These are phyloP conservation scores for Calephelis virginiensis DNA, from an alignment of 1,140 invertebrate genomes.

Conservation along the genomic window DNA sequence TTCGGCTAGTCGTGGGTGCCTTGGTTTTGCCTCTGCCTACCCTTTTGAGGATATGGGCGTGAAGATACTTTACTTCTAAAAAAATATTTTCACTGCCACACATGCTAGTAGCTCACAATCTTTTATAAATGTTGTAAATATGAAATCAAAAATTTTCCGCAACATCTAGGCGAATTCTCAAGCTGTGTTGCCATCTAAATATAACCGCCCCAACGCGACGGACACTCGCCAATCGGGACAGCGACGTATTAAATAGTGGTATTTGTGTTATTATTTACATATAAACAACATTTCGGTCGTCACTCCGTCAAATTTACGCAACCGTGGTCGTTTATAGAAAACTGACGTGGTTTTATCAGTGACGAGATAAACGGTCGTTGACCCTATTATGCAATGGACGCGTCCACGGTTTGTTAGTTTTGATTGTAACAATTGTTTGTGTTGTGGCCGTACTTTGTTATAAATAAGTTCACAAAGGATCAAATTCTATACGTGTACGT, in stretches of 20 bases:
- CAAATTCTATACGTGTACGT: background rate
- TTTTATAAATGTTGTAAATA: no score
- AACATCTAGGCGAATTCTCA: slow-evolving; percentile 32
- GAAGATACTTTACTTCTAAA: no score
- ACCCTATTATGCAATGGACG: slow-evolving; percentile 34
- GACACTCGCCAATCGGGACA: background rate
- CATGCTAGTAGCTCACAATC: no score
- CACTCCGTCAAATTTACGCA: slow-evolving; percentile 45
- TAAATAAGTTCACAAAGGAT: background rate
- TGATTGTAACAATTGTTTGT: background rate
- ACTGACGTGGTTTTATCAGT: slow-evolving; percentile 36
- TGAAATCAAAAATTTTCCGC: background rate
- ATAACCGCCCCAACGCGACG: slow-evolving; percentile 37
- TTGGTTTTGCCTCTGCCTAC: no score
- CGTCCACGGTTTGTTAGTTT: background rate
- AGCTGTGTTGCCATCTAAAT: slow-evolving; percentile 50
- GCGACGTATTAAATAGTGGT: slow-evolving; percentile 33
- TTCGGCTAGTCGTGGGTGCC: no score
- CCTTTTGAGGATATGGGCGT: no score
- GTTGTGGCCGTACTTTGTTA: background rate
- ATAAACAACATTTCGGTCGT: slow-evolving; percentile 37
- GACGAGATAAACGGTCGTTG: slow-evolving; percentile 42
- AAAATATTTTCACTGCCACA: no score
- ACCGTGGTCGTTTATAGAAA: slow-evolving; percentile 27
- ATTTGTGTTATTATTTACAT: slow-evolving; percentile 39